Evolutionary conservation across 2,888 invertebrate genomes (phyloP), one percentile per base, ranked within the genome.

Genomic region (Blastobasis adustella): DNA sequence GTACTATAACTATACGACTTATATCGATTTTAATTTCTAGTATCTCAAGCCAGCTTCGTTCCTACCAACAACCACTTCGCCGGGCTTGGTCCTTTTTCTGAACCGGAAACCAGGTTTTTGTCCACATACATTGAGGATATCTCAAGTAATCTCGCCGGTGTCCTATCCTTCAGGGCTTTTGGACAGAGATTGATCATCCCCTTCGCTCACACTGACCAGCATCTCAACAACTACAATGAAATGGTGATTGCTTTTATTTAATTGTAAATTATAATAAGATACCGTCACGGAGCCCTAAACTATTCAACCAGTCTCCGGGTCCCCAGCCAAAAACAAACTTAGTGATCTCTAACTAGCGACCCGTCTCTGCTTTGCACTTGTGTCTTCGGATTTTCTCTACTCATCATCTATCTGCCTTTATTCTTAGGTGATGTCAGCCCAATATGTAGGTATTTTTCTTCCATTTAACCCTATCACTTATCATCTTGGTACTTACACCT

Each of bases 101-200:
- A 91, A 60, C 67, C 77, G 0, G 91, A 91, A 63, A 90, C 90
- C 0, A 75, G 82, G 52, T 58, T 75, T 0, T 53, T 91, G 1
- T 79, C 89, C 10, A 59, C 74, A 0, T 91, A 82, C 57, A 71
- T 91, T 0, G 73, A 73, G 5, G 66, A 60, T 6, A 75, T 90
- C n/a, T 64, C 76, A 37, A 66, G 76, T 1, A 75, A 77, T n/a
- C 66, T 91, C 0, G 71, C 71, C 5, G 85, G 90, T 0, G 91
- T 91, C 61, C 63, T 94, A 1, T 90, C 92, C 0, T 90, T 93
- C 59, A 91, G 93, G 61, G 89, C 91, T 0, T 93, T 91, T 65
- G 92, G 93, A 0, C 93, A 93, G 59, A 79, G 82, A 7, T 66
- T 92, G 23, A 66, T 92, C 6, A 79, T 91, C 10, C 92, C 93